phyloP scores from a whole-genome alignment of 2,113 vertebrate species.

The Pseudorectes ferrugineus region DNA sequence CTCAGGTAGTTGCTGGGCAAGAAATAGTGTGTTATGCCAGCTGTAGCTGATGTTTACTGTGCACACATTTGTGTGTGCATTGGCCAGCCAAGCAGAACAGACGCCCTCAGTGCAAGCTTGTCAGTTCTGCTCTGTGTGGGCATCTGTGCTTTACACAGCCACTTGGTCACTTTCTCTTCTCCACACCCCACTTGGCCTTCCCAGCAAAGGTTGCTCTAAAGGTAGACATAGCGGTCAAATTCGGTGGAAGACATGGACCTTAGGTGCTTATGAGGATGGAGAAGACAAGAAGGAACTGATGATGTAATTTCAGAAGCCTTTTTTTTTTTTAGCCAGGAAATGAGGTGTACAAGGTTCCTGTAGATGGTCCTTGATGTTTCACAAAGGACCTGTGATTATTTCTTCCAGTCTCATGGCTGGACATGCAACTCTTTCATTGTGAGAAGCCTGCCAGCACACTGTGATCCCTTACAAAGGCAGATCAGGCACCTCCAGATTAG shows the following conservation, averaged over 20 bases:
- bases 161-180: not conserved
- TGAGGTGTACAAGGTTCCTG: not conserved
- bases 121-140: not conserved
- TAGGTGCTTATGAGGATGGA: not conserved
- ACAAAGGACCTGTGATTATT: not conserved
- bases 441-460: not conserved
- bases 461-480: not conserved
- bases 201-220: not conserved
- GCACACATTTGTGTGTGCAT: not conserved
- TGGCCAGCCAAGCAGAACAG: not conserved
- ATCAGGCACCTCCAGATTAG: not conserved
- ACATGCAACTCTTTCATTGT: not conserved
- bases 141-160: not conserved
- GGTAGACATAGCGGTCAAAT: not conserved
- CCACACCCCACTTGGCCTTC: fast-evolving
- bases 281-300: not conserved
- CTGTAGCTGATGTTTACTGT: not conserved
- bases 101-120: not conserved
- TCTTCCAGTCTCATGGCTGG: not conserved
- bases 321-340: not conserved
- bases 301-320: not conserved
- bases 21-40: not conserved
- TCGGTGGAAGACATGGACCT: fast-evolving
- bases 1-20: not conserved
- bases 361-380: not conserved